Conservation (phyloP, 2,113 vertebrate species). For the Semnornis frantzii region DNA sequence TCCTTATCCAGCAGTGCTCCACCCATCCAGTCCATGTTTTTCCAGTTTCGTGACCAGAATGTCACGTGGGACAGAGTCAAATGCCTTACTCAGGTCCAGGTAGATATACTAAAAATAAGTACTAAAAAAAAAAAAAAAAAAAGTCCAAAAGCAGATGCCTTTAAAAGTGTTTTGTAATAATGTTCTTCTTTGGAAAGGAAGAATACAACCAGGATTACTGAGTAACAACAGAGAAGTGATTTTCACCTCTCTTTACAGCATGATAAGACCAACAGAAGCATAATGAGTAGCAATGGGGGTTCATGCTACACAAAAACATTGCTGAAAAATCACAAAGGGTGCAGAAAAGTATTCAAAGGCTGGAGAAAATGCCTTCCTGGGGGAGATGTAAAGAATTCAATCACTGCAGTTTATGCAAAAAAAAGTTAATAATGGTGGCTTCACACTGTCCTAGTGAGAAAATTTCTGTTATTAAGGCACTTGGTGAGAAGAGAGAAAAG, state of each 20-base stretch:
- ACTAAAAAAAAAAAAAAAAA: neutral
- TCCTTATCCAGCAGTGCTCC: no score
- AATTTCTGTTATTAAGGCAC: neutral
- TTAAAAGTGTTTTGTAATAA: neutral
- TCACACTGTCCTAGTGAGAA: neutral
- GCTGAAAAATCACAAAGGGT: slow-evolving; percentile 17
- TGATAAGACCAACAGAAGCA: slow-evolving; percentile 3
- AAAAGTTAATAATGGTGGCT: slow-evolving; percentile 1
- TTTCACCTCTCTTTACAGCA: slow-evolving; percentile 8
- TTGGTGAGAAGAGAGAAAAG: neutral
- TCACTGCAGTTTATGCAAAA: neutral
- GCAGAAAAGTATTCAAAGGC: slow-evolving; percentile 19
- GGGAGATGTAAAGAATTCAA: neutral
- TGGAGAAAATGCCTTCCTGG: slow-evolving; percentile 13
- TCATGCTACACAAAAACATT: neutral
- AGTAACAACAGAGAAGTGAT: neutral
- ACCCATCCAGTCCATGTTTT: no score
- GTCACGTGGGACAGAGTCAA: no score
- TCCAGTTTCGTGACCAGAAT: no score
- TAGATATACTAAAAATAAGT: no score
- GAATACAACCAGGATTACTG: neutral
- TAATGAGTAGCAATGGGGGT: slow-evolving; percentile 4
- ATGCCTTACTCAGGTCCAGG: no score
- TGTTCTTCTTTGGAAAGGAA: neutral
- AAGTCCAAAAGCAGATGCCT: neutral